Conservation (phyloP, 1,140 invertebrate species). For the Palaemon carinicauda region DNA sequence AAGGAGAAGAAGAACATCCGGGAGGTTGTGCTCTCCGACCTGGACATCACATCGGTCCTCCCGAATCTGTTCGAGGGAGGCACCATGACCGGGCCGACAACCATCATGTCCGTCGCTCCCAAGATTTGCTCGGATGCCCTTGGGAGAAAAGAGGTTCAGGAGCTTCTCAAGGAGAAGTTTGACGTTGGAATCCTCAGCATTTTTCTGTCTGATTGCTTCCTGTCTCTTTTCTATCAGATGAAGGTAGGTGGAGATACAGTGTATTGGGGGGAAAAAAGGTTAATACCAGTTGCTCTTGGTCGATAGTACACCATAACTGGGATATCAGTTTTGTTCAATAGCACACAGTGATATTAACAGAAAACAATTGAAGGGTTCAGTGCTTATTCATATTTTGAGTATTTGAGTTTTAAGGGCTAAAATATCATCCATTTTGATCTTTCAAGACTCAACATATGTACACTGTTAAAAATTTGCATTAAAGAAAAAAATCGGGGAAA, state of each 20-base stretch:
- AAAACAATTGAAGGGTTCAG: too few relatives aligned
- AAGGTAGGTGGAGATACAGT: neutral
- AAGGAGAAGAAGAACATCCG: neutral
- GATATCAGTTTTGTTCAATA: too few relatives aligned
- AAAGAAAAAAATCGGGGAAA: too few relatives aligned
- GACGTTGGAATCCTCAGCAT: neutral
- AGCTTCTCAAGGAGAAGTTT: conserved; percentile 32
- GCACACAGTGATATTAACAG: too few relatives aligned
- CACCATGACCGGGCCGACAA: neutral
- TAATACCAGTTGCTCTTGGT: too few relatives aligned
- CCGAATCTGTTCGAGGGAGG: conserved; percentile 13
- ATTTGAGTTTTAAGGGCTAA: too few relatives aligned
- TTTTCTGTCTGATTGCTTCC: conserved; percentile 13
- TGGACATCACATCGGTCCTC: neutral
- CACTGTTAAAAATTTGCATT: too few relatives aligned
- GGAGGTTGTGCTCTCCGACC: neutral
- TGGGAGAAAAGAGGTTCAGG: neutral
- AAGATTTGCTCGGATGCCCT: conserved; percentile 5
- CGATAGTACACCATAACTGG: too few relatives aligned
- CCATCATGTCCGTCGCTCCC: neutral
- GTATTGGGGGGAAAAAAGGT: too few relatives aligned
- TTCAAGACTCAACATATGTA: too few relatives aligned
- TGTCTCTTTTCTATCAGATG: conserved; percentile 24
- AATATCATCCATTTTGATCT: too few relatives aligned
- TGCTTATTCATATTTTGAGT: too few relatives aligned